phyloP scores from a whole-genome alignment of 2,797 vertebrate genomes.

The Pteropus rufus region DNA sequence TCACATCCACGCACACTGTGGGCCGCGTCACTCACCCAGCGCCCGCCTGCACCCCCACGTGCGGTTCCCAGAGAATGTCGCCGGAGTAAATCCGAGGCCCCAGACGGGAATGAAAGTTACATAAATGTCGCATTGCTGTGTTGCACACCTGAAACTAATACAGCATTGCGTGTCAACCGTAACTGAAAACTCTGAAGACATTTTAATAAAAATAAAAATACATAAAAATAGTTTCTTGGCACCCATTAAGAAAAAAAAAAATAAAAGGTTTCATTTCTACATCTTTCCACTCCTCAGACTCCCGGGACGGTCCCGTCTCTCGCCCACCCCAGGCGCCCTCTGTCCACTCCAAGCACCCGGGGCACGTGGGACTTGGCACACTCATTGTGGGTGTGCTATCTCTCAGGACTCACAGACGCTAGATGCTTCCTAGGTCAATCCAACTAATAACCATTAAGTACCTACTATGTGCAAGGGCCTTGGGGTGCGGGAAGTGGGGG shows the following conservation, averaged over 20 bases:
- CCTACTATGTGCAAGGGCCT: background rate
- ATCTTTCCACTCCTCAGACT: background rate
- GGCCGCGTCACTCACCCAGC: background rate
- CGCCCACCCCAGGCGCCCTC: rapidly evolving
- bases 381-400: rapidly evolving
- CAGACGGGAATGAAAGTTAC: background rate
- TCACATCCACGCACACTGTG: background rate
- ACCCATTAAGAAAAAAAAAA: background rate
- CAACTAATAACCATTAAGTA: background rate
- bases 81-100: background rate
- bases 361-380: rapidly evolving
- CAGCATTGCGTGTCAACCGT: too few species aligned
- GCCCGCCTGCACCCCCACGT: rapidly evolving
- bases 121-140: background rate
- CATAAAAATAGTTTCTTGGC: background rate
- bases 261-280: background rate
- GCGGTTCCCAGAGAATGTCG: background rate
- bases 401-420: background rate
- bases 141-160: background rate
- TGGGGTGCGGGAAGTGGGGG: background rate
- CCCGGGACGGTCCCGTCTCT: background rate
- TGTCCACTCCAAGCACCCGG: background rate
- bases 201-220: background rate
- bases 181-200: background rate
- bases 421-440: background rate